A percentile compares a stretch with the other conserved stretches of the same genome.
Conservation (phyloP, 2,797 vertebrate species). For the Leucoraja ocellata region DNA sequence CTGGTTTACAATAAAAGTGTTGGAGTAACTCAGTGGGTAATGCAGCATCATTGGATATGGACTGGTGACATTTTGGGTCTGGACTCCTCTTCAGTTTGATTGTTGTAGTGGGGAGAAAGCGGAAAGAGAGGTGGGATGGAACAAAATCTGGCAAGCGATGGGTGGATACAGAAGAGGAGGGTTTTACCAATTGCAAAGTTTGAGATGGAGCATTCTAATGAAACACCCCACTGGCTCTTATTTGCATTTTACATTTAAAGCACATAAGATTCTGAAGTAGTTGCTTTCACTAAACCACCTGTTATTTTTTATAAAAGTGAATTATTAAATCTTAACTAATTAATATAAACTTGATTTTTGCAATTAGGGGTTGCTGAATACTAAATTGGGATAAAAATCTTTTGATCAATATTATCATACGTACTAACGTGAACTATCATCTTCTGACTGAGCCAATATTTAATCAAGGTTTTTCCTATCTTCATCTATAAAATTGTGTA, state of each 20-base stretch:
- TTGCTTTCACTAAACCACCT: not conserved
- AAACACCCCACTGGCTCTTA: not conserved
- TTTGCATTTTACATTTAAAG: not conserved
- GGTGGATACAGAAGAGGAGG: no score
- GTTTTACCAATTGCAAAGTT: not conserved
- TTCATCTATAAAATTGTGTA: not conserved
- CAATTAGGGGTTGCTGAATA: not conserved
- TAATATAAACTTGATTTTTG: not conserved
- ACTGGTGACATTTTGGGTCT: no score
- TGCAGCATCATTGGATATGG: no score
- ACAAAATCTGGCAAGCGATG: no score
- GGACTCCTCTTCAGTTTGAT: no score
- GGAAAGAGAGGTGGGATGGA: no score
- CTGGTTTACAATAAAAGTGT: no score
- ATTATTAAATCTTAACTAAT: no score
- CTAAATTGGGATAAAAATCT: not conserved
- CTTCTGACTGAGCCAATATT: not conserved
- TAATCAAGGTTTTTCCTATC: no score
- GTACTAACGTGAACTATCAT: not conserved
- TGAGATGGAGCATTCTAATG: not conserved
- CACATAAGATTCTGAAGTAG: not conserved
- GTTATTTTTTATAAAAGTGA: not conserved
- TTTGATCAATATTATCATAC: not conserved
- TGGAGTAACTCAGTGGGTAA: no score
- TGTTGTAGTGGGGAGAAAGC: no score